Conservation (phyloP, 2,113 vertebrate genomes). For the Cyprinus carpio region DNA sequence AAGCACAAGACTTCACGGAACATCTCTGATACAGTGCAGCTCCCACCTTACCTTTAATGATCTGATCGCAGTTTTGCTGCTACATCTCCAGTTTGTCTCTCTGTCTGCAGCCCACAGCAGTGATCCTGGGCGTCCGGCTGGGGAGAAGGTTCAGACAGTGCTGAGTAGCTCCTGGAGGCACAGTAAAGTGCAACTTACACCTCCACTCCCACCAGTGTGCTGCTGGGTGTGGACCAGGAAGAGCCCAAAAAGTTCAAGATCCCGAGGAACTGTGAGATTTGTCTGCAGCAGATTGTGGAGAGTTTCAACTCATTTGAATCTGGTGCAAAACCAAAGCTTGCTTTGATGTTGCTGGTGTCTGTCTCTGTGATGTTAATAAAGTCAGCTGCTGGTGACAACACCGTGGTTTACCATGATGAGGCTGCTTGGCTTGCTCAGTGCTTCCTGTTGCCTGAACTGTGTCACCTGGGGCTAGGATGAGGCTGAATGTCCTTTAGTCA, state of each 20-base stretch:
- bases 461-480: conserved; percentile 88
- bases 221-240: too few relatives aligned
- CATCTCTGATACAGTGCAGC: too few relatives aligned
- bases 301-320: neutral
- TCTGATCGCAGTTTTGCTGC: neutral
- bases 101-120: conserved; percentile 79
- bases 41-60: too few relatives aligned
- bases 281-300: neutral
- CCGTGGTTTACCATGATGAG: conserved; percentile 81
- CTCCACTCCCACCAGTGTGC: too few relatives aligned
- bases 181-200: conserved; percentile 52
- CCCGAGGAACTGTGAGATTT: too few relatives aligned
- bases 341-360: neutral
- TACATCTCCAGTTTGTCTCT: neutral
- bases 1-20: too few relatives aligned
- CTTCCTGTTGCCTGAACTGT: conserved; percentile 80
- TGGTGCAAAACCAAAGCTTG: neutral
- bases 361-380: conserved; percentile 54
- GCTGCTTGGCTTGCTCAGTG: conserved; percentile 75
- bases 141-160: conserved; percentile 84
- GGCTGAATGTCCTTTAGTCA: conserved; percentile 77
- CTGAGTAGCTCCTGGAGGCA: conserved; percentile 79
- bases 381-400: conserved; percentile 84
- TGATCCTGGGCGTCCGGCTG: conserved; percentile 86
- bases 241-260: too few relatives aligned